Percentiles rank a stretch among this genome's conserved stretches.
These are phyloP conservation scores for Haemorhous mexicanus DNA, from an alignment of 2,113 vertebrate species.

Conservation along the genomic window DNA sequence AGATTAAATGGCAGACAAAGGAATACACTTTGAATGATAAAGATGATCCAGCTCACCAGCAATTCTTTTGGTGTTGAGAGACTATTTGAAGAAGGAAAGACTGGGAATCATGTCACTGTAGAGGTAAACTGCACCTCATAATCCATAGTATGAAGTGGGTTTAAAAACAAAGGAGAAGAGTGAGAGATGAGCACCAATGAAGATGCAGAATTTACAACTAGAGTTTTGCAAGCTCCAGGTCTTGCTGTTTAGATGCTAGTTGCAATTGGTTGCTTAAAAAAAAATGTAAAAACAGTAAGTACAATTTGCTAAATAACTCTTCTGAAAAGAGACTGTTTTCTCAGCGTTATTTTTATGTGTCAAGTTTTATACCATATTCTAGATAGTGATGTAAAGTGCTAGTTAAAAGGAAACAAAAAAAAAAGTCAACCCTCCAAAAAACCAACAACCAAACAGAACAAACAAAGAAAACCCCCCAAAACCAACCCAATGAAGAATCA, in stretches of 20 bases:
- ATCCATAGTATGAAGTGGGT: not conserved
- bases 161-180: not conserved
- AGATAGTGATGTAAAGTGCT: not conserved
- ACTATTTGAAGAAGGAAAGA: not conserved
- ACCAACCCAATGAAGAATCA: not conserved
- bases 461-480: not conserved
- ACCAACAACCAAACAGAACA: not conserved
- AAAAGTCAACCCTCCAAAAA: not conserved
- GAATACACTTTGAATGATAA: not conserved
- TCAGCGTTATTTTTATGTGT: not conserved
- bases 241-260: not conserved
- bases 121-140: not conserved
- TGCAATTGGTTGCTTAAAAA: not conserved
- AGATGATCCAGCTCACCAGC: not conserved
- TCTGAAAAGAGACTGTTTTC: not conserved
- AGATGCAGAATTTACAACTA: not conserved
- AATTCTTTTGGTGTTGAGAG: not conserved
- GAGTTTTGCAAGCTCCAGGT: not conserved
- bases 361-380: not conserved
- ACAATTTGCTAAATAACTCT: not conserved
- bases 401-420: not conserved
- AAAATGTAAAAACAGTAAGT: not conserved
- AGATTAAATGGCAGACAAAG: not conserved
- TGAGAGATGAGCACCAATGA: rapidly evolving
- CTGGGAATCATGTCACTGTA: not conserved